Evolutionary conservation across 2,888 invertebrate genomes (phyloP).

Genomic region (Ophonus ardosiacus): DNA sequence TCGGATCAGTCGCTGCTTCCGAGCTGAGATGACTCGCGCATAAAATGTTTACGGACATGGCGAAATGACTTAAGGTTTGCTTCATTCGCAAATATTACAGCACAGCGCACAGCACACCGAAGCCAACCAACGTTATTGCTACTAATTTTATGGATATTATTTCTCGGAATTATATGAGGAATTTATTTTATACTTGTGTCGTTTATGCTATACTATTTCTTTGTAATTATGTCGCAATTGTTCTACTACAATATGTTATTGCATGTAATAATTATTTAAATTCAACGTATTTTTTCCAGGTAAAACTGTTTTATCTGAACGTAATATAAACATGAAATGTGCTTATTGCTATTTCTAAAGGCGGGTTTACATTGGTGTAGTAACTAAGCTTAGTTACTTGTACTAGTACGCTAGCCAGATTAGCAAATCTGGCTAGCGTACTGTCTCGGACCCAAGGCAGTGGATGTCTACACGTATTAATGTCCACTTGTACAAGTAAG

Average conservation of each 20-base stretch:
- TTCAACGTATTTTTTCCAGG: too few relatives aligned
- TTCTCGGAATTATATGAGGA: not conserved
- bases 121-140: slow-evolving; percentile 5
- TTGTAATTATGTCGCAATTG: too few relatives aligned
- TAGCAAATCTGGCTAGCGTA: too few relatives aligned
- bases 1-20: slow-evolving; percentile 7
- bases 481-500: too few relatives aligned
- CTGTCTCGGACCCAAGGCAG: too few relatives aligned
- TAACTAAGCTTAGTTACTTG: too few relatives aligned
- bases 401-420: too few relatives aligned
- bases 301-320: not conserved
- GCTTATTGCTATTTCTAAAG: not conserved
- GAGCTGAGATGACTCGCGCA: not conserved
- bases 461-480: too few relatives aligned
- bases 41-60: slow-evolving; percentile 29
- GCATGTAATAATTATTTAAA: not conserved
- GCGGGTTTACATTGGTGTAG: too few relatives aligned
- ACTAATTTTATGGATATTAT: slow-evolving; percentile 15
- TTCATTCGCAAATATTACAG: slow-evolving; percentile 16
- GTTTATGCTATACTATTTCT: too few relatives aligned
- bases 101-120: not conserved
- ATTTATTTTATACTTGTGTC: not conserved
- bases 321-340: not conserved
- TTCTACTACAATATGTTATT: too few relatives aligned
- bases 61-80: slow-evolving; percentile 21